These are phyloP conservation scores for Incurvaria masculella DNA, from an alignment of 2,888 invertebrate species.

Conservation along the genomic window DNA sequence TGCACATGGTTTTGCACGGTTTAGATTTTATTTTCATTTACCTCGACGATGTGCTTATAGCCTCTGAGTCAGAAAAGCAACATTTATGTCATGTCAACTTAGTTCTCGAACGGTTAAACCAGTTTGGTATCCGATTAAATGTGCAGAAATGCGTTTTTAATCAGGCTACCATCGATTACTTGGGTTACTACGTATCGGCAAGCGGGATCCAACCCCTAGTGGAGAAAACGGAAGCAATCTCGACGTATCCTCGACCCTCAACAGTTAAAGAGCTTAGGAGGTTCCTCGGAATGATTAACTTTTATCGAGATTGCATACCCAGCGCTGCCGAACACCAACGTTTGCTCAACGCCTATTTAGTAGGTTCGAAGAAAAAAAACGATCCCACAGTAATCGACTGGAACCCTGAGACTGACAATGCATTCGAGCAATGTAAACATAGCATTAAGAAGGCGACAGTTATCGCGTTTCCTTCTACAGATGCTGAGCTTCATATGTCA, in stretches of 20 bases:
- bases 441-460: conserved; percentile 17
- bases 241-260: conserved; percentile 2
- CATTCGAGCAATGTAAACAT: conserved; percentile 18
- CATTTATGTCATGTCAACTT: background rate
- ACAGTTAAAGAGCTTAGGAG: conserved; percentile 13
- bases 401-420: conserved; percentile 13
- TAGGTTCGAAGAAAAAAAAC: conserved; percentile 16
- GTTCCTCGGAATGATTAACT: conserved; percentile 26
- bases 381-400: conserved; percentile 14
- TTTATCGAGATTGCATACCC: conserved; percentile 23
- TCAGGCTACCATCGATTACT: conserved; percentile 4
- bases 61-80: background rate
- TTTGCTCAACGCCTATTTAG: conserved; percentile 18
- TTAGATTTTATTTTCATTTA: no score
- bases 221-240: conserved; percentile 5
- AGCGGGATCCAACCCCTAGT: no score
- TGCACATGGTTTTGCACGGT: no score
- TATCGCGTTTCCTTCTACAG: conserved; percentile 19
- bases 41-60: conserved; percentile 7
- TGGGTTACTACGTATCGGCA: no score
- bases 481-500: conserved; percentile 19
- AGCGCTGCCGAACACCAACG: conserved; percentile 21
- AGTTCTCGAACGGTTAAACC: background rate
- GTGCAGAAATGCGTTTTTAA: conserved; percentile 3
- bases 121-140: conserved; percentile 5